These are phyloP conservation scores for Microchirus variegatus DNA, from an alignment of 2,797 vertebrate species.

Conservation along the genomic window DNA sequence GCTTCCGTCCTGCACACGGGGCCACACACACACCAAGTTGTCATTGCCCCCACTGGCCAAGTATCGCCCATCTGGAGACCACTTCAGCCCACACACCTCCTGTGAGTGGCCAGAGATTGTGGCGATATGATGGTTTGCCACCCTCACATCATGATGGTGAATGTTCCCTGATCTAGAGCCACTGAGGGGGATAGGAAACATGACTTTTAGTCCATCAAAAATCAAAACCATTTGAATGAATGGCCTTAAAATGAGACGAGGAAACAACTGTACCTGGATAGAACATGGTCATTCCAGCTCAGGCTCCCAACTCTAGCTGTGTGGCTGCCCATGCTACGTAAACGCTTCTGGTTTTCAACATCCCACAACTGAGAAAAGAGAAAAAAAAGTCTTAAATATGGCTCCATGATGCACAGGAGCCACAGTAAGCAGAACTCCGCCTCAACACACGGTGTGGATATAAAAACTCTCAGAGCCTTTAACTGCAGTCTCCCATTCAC, in stretches of 20 bases:
- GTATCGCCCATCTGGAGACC: constrained; percentile 94
- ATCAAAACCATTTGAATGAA: fast-evolving
- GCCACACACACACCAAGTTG: constrained; percentile 93
- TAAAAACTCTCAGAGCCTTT: too few relatives aligned
- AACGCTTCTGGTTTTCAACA: constrained; percentile 89
- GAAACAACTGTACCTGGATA: constrained; percentile 87
- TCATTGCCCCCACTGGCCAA: constrained; percentile 97
- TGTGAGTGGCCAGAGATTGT: constrained; percentile 90
- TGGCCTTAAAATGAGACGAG: background rate
- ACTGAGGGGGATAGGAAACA: constrained; percentile 64
- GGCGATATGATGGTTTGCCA: constrained; percentile 89
- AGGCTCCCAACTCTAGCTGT: constrained; percentile 87
- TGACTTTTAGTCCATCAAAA: background rate
- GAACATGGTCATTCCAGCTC: constrained; percentile 93
- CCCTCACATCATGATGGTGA: constrained; percentile 94
- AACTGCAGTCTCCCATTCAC: too few relatives aligned
- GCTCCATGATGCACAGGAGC: too few relatives aligned
- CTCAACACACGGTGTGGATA: too few relatives aligned
- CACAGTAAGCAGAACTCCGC: too few relatives aligned
- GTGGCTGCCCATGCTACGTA: constrained; percentile 93
- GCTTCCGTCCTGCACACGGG: constrained; percentile 79
- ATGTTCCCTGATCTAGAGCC: constrained; percentile 93
- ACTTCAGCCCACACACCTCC: constrained; percentile 94
- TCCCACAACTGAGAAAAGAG: constrained; percentile 88
- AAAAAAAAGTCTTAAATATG: too few relatives aligned